Conservation (phyloP, 1,140 invertebrate genomes). For the Drosophila truncata region DNA sequence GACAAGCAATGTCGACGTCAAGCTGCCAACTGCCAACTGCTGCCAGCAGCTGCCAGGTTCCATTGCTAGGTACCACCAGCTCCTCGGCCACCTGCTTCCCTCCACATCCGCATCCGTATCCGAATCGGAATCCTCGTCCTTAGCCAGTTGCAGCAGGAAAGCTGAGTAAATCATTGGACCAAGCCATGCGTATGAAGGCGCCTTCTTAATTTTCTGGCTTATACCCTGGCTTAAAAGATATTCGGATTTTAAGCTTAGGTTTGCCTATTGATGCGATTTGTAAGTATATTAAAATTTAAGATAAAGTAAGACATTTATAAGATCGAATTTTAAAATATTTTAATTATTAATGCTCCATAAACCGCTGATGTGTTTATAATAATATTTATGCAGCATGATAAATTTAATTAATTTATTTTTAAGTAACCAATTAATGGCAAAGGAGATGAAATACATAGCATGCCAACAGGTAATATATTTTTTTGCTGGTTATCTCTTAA, state of each 20-base stretch:
- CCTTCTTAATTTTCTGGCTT: conserved; percentile 25
- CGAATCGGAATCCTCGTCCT: conserved; percentile 4
- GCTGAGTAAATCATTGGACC: conserved; percentile 75
- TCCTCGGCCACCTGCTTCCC: conserved; percentile 6
- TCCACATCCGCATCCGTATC: conserved; percentile 18
- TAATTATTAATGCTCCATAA: not conserved
- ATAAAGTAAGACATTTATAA: not conserved
- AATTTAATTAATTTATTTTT: not conserved
- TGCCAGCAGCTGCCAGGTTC: conserved; percentile 46
- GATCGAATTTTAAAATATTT: not conserved
- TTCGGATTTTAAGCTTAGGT: not conserved
- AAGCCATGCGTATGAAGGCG: conserved; percentile 55
- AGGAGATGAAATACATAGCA: not conserved
- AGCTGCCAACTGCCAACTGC: conserved; percentile 53
- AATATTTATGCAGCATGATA: not conserved
- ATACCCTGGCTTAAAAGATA: not conserved
- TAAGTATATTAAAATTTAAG: no score
- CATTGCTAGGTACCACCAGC: conserved; percentile 27
- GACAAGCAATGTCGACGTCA: conserved; percentile 73
- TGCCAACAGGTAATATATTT: not conserved
- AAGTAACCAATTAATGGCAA: not conserved
- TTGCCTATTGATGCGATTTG: not conserved
- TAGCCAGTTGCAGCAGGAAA: conserved; percentile 25
- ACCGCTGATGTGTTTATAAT: no score
- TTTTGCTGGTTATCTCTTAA: not conserved